phyloP scores from a whole-genome alignment of 53 echinoderm and acorn worm species.

The Patiria pectinifera region DNA sequence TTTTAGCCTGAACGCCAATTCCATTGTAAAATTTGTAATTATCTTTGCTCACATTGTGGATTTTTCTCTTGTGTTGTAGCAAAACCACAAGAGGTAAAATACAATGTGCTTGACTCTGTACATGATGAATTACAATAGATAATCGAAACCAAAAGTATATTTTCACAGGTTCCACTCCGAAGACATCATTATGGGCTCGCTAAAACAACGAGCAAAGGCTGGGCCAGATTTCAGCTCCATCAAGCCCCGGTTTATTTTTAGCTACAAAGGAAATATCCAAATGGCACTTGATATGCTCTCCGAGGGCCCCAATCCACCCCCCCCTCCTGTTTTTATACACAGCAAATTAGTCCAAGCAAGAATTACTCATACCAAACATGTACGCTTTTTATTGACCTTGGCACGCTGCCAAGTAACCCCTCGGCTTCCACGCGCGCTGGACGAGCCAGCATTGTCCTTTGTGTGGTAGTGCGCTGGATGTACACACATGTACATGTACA shows the following conservation, averaged over 20 bases:
- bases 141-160: neutral
- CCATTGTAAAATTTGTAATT: too few relatives aligned
- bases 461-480: conserved; percentile 12
- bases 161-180: neutral
- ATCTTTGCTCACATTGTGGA: too few relatives aligned
- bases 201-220: neutral
- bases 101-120: neutral
- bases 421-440: conserved; percentile 59
- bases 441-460: conserved; percentile 53
- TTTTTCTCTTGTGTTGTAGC: neutral
- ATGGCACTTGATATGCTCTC: conserved; percentile 17
- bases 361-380: conserved; percentile 65
- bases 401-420: conserved; percentile 65
- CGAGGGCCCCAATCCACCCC: neutral
- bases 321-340: conserved; percentile 3
- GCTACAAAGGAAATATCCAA: conserved; percentile 58
- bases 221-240: conserved; percentile 6
- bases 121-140: neutral
- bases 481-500: conserved; percentile 32
- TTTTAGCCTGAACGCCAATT: too few relatives aligned
- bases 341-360: conserved; percentile 53
- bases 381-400: conserved; percentile 65
- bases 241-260: conserved; percentile 42
- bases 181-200: neutral
- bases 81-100: neutral